Evolutionary conservation across 2,113 vertebrate genomes (phyloP).

Genomic region (Cygnus buccinator): DNA sequence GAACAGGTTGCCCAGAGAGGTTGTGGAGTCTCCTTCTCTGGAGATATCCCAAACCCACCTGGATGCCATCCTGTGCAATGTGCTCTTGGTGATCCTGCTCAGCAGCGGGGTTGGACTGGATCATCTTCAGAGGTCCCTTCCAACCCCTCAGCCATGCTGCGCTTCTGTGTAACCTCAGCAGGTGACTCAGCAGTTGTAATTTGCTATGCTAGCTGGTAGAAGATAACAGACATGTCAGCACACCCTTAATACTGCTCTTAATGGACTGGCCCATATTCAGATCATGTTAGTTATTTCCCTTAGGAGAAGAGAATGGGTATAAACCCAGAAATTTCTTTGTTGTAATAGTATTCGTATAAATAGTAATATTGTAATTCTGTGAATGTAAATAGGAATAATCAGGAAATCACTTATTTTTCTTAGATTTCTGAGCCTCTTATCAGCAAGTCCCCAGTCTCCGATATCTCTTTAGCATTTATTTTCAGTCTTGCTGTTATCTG

Average conservation of each 20-base stretch:
- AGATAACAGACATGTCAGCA: neutral
- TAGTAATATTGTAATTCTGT: neutral
- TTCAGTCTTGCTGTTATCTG: neutral
- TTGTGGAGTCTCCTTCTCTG: no score
- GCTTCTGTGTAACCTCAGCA: neutral
- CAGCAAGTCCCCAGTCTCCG: neutral
- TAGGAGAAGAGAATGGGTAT: neutral
- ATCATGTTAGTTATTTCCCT: neutral
- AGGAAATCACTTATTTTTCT: neutral
- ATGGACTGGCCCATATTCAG: neutral
- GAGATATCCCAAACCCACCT: no score
- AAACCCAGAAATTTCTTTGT: neutral
- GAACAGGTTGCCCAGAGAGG: no score
- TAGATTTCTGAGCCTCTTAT: neutral
- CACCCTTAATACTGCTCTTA: neutral
- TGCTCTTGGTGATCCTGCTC: no score
- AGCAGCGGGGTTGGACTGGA: no score
- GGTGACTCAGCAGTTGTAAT: neutral
- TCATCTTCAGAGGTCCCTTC: no score
- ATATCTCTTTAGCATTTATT: neutral
- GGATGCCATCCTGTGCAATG: no score
- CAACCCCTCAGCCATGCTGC: no score
- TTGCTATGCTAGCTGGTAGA: neutral
- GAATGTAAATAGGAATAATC: neutral
- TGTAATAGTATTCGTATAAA: neutral